Conservation (phyloP, 2,113 vertebrate species). For the Phoenicopterus ruber region DNA sequence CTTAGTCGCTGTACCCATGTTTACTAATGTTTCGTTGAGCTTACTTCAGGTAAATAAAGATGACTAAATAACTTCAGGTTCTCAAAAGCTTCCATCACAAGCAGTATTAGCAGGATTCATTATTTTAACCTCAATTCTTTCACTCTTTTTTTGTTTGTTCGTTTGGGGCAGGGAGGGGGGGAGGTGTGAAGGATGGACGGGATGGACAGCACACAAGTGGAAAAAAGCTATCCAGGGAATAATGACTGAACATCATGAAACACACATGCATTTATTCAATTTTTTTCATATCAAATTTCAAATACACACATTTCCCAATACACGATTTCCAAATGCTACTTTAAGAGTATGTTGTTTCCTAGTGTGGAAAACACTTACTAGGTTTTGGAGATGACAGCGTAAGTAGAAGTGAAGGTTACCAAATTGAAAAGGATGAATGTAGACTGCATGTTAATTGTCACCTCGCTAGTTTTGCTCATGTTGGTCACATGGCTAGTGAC, state of each 20-base stretch:
- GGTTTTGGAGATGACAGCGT: neutral
- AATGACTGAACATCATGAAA: neutral
- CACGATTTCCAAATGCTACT: neutral
- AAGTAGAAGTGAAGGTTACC: constrained; percentile 54
- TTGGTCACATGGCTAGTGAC: constrained; percentile 47
- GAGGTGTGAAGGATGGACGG: too few relatives aligned
- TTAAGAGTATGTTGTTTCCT: neutral
- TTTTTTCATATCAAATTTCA: neutral
- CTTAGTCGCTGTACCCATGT: neutral
- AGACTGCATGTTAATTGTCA: constrained; percentile 64
- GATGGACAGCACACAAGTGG: neutral
- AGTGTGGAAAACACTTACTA: neutral
- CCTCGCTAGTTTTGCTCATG: constrained; percentile 4
- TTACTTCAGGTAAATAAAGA: neutral
- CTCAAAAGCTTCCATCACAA: neutral
- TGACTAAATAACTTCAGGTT: neutral
- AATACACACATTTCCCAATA: neutral
- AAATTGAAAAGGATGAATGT: constrained; percentile 59
- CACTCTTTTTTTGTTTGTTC: neutral
- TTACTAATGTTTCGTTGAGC: neutral
- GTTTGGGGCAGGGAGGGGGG: rapidly evolving
- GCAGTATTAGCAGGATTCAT: neutral
- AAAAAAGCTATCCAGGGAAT: neutral
- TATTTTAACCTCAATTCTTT: neutral
- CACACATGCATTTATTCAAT: neutral